These are phyloP conservation scores for Cromileptes altivelis DNA, from an alignment of 2,113 vertebrate species.

Conservation along the genomic window DNA sequence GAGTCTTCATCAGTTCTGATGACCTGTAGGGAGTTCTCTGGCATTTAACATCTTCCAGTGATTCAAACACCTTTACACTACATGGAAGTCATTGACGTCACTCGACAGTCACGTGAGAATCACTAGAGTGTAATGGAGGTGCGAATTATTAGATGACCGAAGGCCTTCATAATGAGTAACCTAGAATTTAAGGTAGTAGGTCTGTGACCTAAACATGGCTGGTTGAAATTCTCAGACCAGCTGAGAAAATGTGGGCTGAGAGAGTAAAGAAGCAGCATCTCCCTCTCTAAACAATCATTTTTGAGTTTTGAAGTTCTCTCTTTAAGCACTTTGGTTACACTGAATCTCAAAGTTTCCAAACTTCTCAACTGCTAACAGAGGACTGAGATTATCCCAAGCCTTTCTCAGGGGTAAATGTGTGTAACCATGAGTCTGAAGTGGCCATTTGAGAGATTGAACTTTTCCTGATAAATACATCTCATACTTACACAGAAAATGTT, in stretches of 20 bases:
- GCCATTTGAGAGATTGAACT: constrained; percentile 6
- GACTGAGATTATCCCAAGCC: not conserved
- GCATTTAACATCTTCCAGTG: constrained; percentile 43
- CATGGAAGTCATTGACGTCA: constrained; percentile 21
- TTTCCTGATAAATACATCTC: not conserved
- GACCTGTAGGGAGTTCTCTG: not conserved
- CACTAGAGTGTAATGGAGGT: constrained; percentile 10
- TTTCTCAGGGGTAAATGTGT: not conserved
- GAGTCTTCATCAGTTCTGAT: not conserved
- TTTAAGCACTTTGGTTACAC: not conserved
- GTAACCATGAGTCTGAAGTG: not conserved
- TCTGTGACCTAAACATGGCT: constrained; percentile 5
- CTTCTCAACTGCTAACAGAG: not conserved
- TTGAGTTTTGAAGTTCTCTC: not conserved
- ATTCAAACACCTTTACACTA: constrained; percentile 28
- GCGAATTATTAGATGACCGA: constrained; percentile 20
- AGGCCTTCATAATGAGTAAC: constrained; percentile 9
- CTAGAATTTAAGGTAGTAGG: constrained; percentile 14
- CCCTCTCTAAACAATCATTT: not conserved
- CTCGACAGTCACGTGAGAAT: constrained; percentile 16
- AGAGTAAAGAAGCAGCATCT: not conserved
- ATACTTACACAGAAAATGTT: constrained; percentile 33
- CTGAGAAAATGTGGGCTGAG: constrained; percentile 21
- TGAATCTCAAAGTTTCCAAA: not conserved
- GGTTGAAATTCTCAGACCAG: constrained; percentile 40